Evolutionary conservation across 2,888 invertebrate species (phyloP), one percentile per base, ranked within the genome.

Genomic region (Branchipolynoe longqiensis): DNA sequence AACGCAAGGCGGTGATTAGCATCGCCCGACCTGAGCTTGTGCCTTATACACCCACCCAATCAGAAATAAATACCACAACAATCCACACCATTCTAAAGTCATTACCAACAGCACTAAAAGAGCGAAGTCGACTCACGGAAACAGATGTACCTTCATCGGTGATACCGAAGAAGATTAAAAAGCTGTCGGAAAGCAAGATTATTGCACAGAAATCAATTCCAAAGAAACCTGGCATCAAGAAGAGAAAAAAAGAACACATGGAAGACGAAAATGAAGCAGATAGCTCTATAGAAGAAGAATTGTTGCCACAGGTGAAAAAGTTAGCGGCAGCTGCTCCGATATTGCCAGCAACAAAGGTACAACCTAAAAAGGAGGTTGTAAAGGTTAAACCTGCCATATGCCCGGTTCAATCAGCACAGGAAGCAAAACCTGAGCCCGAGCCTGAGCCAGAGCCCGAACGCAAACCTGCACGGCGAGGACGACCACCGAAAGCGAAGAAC

Each of bases 151-250:
- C 62, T 14, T 1, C 28, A 3, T n/a, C n/a, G n/a, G n/a, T n/a
- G n/a, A n/a, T n/a, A n/a, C 31, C 31, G 25, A 62, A 62, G 62
- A 62, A 62, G 31, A 14, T 62, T 1, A 62, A 62, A 62, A 62
- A 28, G 62, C 12, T 28, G 31, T 4, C 31, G 2, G 31, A 28
- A 14, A n/a, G n/a, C n/a, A 31, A 62, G 14, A 62, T 2, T 25
- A 28, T 31, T 25, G 12, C 62, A 14, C 62, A 18, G 62, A 62
- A 62, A 25, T 25, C 14, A 25, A n/a, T 31, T 28, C 62, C 62
- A 6, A 62, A 62, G 31, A n/a, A 62, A 14, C n/a, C 31, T n/a
- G 62, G n/a, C 31, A 25, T 62, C 31, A 62, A 62, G 62, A 62
- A 62, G 31, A 62, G 31, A 31, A 62, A 62, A 62, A 62, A 62